phyloP scores from a whole-genome alignment of 2,888 invertebrate species.

The Arge pagana region DNA sequence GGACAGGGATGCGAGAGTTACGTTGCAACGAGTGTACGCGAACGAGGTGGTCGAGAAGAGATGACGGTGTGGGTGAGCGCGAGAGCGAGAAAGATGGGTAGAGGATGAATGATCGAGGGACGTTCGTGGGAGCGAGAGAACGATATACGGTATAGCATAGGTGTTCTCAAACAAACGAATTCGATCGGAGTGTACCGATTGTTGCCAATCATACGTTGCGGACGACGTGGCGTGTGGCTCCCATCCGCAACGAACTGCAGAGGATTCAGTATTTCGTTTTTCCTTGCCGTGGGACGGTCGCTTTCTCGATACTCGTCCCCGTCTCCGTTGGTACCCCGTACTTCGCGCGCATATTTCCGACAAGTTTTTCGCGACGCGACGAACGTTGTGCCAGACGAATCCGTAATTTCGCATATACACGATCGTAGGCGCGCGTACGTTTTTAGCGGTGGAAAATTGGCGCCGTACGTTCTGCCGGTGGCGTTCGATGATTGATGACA shows the following conservation, averaged over 20 bases:
- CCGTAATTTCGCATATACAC: too few relatives aligned
- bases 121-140: constrained; percentile 14
- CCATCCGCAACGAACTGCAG: constrained; percentile 30
- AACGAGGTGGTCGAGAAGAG: too few relatives aligned
- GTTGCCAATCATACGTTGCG: constrained; percentile 57
- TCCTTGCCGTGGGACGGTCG: constrained; percentile 46
- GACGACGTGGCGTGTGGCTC: background rate
- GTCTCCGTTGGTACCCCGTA: too few relatives aligned
- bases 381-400: too few relatives aligned
- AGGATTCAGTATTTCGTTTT: constrained; percentile 56
- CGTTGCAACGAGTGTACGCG: too few relatives aligned
- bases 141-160: constrained; percentile 34
- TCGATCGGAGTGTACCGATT: constrained; percentile 57
- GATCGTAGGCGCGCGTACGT: too few relatives aligned
- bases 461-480: constrained; percentile 52
- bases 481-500: constrained; percentile 57
- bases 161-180: constrained; percentile 55
- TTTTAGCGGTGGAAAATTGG: too few relatives aligned
- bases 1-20: too few relatives aligned
- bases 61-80: too few relatives aligned
- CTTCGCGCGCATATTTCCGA: too few relatives aligned
- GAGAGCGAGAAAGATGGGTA: constrained; percentile 2
- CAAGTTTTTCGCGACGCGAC: too few relatives aligned
- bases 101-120: background rate
- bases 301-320: background rate